Evolutionary conservation across 2,113 vertebrate genomes (phyloP).

Genomic region (Rhinogobius similis): DNA sequence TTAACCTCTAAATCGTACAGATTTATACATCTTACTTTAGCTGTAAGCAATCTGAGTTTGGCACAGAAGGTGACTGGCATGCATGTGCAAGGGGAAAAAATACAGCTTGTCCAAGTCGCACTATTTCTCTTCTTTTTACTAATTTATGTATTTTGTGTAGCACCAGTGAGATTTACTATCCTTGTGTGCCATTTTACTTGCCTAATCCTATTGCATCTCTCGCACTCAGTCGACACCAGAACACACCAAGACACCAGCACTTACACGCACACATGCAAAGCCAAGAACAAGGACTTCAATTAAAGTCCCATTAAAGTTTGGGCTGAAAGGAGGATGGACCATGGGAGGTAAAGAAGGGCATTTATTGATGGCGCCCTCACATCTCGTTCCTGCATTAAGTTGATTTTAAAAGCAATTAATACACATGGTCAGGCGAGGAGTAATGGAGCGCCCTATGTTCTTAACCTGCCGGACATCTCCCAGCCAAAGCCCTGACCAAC

Average conservation of each 20-base stretch:
- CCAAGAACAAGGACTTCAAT: constrained; percentile 64
- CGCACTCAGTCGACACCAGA: constrained; percentile 15
- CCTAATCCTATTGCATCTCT: constrained; percentile 18
- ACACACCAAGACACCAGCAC: constrained; percentile 30
- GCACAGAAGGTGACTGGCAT: constrained; percentile 47
- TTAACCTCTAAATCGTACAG: constrained; percentile 54
- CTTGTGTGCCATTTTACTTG: not conserved
- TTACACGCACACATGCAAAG: constrained; percentile 27
- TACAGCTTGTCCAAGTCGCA: constrained; percentile 8
- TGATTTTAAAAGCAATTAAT: constrained; percentile 99
- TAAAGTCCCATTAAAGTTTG: constrained; percentile 76
- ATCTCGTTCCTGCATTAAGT: constrained; percentile 97
- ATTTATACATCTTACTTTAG: constrained; percentile 28
- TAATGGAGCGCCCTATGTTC: constrained; percentile 96
- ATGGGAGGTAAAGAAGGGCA: constrained; percentile 79
- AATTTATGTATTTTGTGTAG: constrained; percentile 4
- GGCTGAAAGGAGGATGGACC: constrained; percentile 64
- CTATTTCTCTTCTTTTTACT: constrained; percentile 8
- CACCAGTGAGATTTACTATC: constrained; percentile 3
- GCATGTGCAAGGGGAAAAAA: constrained; percentile 5
- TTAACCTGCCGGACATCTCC: constrained; percentile 94
- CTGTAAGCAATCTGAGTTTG: constrained; percentile 34
- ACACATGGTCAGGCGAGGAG: constrained; percentile 96
- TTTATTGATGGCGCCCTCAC: constrained; percentile 98
- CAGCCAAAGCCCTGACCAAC: constrained; percentile 90